These are phyloP conservation scores for Keiferia lycopersicella DNA, from an alignment of 2,888 invertebrate species.

Conservation along the genomic window DNA sequence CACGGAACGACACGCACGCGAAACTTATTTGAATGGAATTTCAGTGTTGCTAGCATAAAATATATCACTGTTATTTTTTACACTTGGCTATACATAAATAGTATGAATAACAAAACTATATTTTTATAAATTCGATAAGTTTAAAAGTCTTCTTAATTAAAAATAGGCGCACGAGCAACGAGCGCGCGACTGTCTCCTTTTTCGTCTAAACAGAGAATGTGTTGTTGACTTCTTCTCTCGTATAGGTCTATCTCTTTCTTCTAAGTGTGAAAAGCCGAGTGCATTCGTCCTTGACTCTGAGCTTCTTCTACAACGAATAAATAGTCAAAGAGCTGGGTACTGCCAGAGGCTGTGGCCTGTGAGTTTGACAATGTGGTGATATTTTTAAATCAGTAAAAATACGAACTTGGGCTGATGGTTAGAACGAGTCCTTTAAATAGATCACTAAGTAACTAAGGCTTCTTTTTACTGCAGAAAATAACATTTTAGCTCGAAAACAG, in stretches of 20 bases:
- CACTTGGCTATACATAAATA: background rate
- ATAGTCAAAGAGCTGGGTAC: no score
- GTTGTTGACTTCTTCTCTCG: conserved; percentile 47
- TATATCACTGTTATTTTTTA: conserved; percentile 26
- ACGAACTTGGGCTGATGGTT: no score
- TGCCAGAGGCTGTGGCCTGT: no score
- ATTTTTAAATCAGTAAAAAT: no score
- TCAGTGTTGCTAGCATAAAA: conserved; percentile 50
- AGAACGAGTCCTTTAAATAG: no score
- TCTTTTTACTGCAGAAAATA: no score
- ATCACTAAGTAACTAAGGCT: no score
- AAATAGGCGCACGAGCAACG: conserved; percentile 57
- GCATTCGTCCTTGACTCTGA: conserved; percentile 75
- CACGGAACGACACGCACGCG: conserved; percentile 52
- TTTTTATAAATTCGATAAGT: conserved; percentile 29
- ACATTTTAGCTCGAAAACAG: no score
- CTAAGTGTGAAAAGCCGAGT: conserved; percentile 50
- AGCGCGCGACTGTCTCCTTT: conserved; percentile 49
- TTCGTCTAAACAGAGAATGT: conserved; percentile 55
- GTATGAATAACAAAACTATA: background rate
- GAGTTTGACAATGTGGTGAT: no score
- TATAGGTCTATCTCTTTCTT: conserved; percentile 47
- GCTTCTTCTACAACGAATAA: conserved; percentile 49
- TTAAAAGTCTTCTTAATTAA: conserved; percentile 39
- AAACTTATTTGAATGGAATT: conserved; percentile 36